These are phyloP conservation scores for Dryobates pubescens DNA, from an alignment of 2,797 vertebrate genomes.

Conservation along the genomic window DNA sequence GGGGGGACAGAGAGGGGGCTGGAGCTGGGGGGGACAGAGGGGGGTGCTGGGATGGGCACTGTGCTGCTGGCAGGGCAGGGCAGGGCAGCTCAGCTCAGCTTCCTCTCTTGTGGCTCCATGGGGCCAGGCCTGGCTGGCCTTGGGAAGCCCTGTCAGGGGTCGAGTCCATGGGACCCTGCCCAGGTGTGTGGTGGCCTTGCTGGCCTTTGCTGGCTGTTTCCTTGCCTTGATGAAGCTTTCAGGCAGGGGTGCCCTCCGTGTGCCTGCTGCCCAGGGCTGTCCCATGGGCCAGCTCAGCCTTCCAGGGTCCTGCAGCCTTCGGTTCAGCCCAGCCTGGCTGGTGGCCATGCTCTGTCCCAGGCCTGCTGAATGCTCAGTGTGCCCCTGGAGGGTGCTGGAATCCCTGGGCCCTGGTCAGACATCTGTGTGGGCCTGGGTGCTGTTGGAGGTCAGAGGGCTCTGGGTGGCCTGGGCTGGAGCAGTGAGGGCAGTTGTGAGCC, in stretches of 20 bases:
- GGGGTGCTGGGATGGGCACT: too few species aligned
- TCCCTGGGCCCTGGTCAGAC: rapidly evolving
- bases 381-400: background rate
- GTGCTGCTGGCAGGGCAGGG: background rate
- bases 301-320: background rate
- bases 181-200: background rate
- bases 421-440: background rate
- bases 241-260: background rate
- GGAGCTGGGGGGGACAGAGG: too few species aligned
- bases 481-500: too few species aligned
- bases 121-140: background rate
- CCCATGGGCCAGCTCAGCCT: background rate
- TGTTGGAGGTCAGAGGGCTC: background rate
- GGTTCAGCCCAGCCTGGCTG: background rate
- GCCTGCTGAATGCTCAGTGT: background rate
- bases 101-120: too few species aligned
- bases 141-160: background rate
- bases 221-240: background rate
- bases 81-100: background rate
- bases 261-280: rapidly evolving
- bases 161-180: background rate
- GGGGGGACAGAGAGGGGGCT: too few species aligned
- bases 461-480: background rate
- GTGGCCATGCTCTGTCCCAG: background rate
- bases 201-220: background rate